phyloP scores from a whole-genome alignment of 2,113 vertebrate species.

The Rhinolophus ferrumequinum region DNA sequence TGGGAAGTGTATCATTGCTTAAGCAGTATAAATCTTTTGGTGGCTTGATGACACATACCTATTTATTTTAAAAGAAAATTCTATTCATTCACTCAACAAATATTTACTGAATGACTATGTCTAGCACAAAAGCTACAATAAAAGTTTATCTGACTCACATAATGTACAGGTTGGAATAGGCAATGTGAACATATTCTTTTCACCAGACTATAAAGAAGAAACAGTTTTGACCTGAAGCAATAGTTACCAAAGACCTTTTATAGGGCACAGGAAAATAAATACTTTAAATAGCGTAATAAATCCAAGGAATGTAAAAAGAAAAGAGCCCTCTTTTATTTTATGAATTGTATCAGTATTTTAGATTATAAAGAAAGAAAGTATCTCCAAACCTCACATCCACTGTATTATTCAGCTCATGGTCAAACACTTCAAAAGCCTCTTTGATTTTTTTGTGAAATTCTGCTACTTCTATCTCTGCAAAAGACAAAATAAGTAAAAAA shows the following conservation, averaged over 20 bases:
- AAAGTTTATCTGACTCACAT: background rate
- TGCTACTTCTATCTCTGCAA: constrained; percentile 84
- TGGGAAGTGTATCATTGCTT: background rate
- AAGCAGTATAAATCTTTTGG: constrained; percentile 24
- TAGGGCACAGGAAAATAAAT: constrained; percentile 12
- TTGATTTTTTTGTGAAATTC: constrained; percentile 90
- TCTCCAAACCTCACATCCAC: constrained; percentile 94
- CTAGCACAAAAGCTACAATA: background rate
- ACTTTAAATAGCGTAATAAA: constrained; percentile 33
- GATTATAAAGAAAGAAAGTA: constrained; percentile 57
- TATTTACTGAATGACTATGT: background rate
- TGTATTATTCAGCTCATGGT: constrained; percentile 90
- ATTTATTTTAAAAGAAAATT: constrained; percentile 43
- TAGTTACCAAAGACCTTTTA: background rate
- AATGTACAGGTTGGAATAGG: background rate
- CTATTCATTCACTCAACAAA: background rate
- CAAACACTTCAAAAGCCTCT: constrained; percentile 94
- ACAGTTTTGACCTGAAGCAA: background rate
- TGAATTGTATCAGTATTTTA: constrained; percentile 12
- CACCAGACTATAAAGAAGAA: background rate
- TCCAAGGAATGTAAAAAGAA: background rate
- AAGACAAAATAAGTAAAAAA: constrained; percentile 76
- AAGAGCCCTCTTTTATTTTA: background rate
- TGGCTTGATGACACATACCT: background rate
- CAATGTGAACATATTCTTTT: background rate